These are phyloP conservation scores for Phallusia fumigata DNA, from an alignment of 23 tunicate genomes.

Conservation along the genomic window DNA sequence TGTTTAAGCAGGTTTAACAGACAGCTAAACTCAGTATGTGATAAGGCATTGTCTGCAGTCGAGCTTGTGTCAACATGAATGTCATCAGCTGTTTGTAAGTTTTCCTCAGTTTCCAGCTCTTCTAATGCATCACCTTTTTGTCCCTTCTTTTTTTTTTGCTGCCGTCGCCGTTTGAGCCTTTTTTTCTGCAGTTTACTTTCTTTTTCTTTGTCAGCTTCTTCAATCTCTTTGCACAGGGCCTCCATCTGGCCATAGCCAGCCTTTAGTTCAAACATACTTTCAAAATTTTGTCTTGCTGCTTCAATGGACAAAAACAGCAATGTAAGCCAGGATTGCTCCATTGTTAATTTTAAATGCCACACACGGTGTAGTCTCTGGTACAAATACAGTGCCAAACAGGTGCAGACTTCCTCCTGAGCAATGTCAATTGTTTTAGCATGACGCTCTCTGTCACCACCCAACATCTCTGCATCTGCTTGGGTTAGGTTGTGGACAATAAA, in stretches of 20 bases:
- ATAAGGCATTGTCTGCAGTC: background rate
- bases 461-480: constrained; percentile 75
- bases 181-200: constrained; percentile 33
- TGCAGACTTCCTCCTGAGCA: constrained; percentile 93
- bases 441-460: constrained; percentile 75
- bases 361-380: constrained; percentile 73
- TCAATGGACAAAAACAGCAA: constrained; percentile 64
- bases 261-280: constrained; percentile 38
- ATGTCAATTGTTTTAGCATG: constrained; percentile 92
- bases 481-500: constrained; percentile 78
- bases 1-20: constrained; percentile 33
- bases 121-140: background rate
- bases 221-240: constrained; percentile 78
- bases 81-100: background rate
- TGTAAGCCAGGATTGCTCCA: constrained; percentile 78
- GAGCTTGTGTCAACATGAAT: background rate
- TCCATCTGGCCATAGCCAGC: constrained; percentile 58
- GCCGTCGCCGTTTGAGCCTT: constrained; percentile 34
- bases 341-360: constrained; percentile 70
- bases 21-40: constrained; percentile 15
- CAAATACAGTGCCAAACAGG: constrained; percentile 73
- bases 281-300: constrained; percentile 60
- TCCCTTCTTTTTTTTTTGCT: constrained; percentile 42
- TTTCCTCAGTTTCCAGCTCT: background rate
- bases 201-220: constrained; percentile 34